Evolutionary conservation across 2,888 invertebrate genomes (phyloP).

Genomic region (Coelopa pilipes): DNA sequence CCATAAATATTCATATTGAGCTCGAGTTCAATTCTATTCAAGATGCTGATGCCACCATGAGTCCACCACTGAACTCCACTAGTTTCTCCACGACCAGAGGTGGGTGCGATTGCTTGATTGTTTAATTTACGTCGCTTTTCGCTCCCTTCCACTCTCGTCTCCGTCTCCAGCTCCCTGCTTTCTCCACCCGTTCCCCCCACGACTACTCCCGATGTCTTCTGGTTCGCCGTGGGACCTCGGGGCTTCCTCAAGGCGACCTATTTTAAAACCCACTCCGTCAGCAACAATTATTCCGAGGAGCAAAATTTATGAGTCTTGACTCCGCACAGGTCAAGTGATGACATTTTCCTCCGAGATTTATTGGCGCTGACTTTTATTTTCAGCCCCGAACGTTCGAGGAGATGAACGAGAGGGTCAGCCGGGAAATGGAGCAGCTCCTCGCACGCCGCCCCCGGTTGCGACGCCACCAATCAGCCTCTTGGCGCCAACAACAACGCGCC

Average conservation of each 20-base stretch:
- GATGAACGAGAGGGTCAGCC: not conserved
- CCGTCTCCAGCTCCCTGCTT: too few species aligned
- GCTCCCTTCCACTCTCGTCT: too few species aligned
- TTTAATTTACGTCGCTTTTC: too few species aligned
- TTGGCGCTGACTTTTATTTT: slow-evolving; percentile 36
- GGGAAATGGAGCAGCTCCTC: not conserved
- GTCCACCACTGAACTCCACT: too few species aligned
- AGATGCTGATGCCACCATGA: too few species aligned
- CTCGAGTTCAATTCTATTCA: too few species aligned
- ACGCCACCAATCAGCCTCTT: not conserved
- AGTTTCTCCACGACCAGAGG: too few species aligned
- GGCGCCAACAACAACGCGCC: not conserved
- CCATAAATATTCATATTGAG: too few species aligned
- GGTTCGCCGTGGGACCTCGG: too few species aligned
- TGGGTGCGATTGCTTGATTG: too few species aligned
- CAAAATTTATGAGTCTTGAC: slow-evolving; percentile 50
- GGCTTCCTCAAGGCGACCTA: slow-evolving; percentile 6
- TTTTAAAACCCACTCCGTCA: slow-evolving; percentile 38
- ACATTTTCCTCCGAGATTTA: slow-evolving; percentile 53
- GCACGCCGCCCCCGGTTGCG: not conserved
- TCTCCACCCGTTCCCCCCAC: too few species aligned
- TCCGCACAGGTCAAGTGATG: slow-evolving; percentile 51
- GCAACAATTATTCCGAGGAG: slow-evolving; percentile 49
- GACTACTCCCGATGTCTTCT: too few species aligned
- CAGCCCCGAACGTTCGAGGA: slow-evolving; percentile 12